A percentile compares a stretch with the other conserved stretches of the same genome.
phyloP scores from a whole-genome alignment of 2,797 vertebrate species.

The Hemibagrus guttatus region DNA sequence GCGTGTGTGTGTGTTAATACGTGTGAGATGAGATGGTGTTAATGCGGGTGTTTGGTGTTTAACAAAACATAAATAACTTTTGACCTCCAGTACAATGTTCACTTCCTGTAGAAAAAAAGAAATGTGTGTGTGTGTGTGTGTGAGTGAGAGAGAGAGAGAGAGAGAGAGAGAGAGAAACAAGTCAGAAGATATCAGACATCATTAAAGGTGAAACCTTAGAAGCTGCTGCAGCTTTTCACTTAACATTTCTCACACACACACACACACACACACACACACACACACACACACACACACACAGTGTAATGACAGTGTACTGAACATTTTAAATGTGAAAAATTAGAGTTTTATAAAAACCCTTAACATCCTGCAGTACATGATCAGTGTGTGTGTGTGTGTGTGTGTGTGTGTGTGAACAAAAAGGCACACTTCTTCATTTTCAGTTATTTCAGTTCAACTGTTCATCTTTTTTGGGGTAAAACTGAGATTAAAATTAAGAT shows the following conservation, averaged over 20 bases:
- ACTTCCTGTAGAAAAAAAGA: neutral
- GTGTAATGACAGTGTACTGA: neutral
- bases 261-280: neutral
- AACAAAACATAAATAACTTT: neutral
- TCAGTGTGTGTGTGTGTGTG: too few relatives aligned
- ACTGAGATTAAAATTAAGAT: too few relatives aligned
- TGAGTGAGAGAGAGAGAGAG: neutral
- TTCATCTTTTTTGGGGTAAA: too few relatives aligned
- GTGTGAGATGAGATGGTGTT: neutral
- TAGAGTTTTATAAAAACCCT: too few relatives aligned
- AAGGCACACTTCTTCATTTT: too few relatives aligned
- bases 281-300: neutral
- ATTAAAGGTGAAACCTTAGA: neutral
- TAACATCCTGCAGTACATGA: too few relatives aligned
- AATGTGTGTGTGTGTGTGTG: neutral
- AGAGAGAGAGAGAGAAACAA: neutral
- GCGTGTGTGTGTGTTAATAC: neutral
- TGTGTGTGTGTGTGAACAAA: too few relatives aligned
- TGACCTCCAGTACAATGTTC: neutral
- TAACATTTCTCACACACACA: neutral
- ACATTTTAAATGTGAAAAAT: too few relatives aligned
- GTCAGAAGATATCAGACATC: neutral
- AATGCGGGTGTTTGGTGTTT: neutral
- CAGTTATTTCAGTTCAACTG: too few relatives aligned
- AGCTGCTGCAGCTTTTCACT: neutral